Evolutionary conservation across 2,888 invertebrate genomes (phyloP).

Genomic region (Augochlorella aurata): DNA sequence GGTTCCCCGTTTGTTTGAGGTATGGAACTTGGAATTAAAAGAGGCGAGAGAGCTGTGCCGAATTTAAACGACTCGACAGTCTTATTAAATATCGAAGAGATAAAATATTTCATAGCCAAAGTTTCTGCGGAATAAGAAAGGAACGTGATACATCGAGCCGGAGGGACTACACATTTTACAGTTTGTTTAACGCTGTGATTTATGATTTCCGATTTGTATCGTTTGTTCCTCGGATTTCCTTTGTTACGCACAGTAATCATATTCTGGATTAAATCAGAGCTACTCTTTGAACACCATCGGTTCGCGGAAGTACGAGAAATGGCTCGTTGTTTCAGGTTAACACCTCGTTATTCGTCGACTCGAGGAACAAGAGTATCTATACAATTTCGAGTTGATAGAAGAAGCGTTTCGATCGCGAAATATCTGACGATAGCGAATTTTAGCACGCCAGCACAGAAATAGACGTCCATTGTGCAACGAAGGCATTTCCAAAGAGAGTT

Average conservation of each 20-base stretch:
- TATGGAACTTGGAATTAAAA: background rate
- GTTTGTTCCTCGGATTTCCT: too few species aligned
- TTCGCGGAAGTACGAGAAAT: too few species aligned
- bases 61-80: background rate
- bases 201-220: too few species aligned
- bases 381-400: too few species aligned
- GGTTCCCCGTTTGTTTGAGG: background rate
- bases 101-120: background rate
- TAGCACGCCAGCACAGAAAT: background rate
- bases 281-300: too few species aligned
- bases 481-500: background rate
- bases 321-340: too few species aligned
- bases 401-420: background rate
- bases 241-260: too few species aligned
- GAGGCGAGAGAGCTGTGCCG: background rate
- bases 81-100: background rate
- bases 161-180: background rate
- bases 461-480: background rate
- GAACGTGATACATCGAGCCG: background rate
- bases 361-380: too few species aligned
- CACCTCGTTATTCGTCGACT: too few species aligned
- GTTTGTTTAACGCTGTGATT: background rate
- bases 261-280: too few species aligned
- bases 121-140: background rate
- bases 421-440: too few species aligned